Evolutionary conservation across 1,140 invertebrate genomes (phyloP).

Genomic region (Leptopilina boulardi): DNA sequence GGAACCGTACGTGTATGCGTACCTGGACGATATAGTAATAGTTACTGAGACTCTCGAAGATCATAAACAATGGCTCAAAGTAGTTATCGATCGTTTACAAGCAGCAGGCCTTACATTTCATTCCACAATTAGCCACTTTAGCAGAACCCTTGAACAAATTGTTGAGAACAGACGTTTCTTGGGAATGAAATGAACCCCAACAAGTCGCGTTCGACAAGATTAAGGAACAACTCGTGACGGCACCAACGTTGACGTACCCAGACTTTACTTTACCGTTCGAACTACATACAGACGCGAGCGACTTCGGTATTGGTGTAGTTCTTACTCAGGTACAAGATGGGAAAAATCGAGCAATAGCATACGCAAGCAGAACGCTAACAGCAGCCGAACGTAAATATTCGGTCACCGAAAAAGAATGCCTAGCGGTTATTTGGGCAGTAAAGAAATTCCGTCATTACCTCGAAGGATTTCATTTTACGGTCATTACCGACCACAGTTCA

Average conservation of each 20-base stretch:
- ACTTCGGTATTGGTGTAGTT: slow-evolving; percentile 59
- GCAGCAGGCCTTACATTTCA: slow-evolving; percentile 54
- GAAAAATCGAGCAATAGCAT: slow-evolving; percentile 59
- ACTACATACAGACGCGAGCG: slow-evolving; percentile 50
- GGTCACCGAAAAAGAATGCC: not conserved
- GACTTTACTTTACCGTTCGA: slow-evolving; percentile 42
- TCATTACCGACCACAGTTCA: slow-evolving; percentile 52
- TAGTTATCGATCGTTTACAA: not conserved
- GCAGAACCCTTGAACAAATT: slow-evolving; percentile 61
- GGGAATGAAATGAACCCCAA: slow-evolving; percentile 51
- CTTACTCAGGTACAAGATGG: slow-evolving; percentile 58
- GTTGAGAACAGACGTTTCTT: slow-evolving; percentile 42
- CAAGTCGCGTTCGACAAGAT: slow-evolving; percentile 50
- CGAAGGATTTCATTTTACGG: not conserved
- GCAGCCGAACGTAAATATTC: not conserved
- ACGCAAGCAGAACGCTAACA: slow-evolving; percentile 58
- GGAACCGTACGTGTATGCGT: too few relatives aligned
- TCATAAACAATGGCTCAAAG: not conserved
- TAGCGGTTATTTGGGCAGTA: not conserved
- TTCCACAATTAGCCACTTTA: slow-evolving; percentile 69
- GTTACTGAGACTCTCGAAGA: not conserved
- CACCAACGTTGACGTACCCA: slow-evolving; percentile 42
- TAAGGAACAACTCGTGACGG: not conserved
- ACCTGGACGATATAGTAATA: not conserved
- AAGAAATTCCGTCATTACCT: not conserved